Conservation (phyloP, 2,113 vertebrate genomes). For the Albula glossodonta region DNA sequence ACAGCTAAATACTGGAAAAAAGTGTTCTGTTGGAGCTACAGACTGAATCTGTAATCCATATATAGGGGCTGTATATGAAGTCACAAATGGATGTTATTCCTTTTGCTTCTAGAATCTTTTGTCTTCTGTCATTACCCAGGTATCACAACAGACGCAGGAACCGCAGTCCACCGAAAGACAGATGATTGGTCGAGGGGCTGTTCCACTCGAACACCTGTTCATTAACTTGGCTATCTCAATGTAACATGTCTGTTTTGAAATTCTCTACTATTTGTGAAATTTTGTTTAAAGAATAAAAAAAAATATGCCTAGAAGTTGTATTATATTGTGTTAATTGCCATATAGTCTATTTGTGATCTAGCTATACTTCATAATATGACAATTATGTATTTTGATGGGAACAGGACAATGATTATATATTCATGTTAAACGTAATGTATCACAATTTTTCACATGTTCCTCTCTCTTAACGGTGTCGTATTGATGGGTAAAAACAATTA, state of each 20-base stretch:
- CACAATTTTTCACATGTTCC: background rate
- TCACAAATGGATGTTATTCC: constrained; percentile 10
- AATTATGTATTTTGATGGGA: background rate
- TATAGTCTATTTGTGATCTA: background rate
- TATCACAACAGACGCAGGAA: constrained; percentile 53
- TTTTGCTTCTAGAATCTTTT: background rate
- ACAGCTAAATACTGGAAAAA: too few relatives aligned
- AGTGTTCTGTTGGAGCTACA: too few relatives aligned
- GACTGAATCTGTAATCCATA: too few relatives aligned
- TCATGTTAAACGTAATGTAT: background rate
- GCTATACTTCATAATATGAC: background rate
- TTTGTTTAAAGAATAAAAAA: background rate
- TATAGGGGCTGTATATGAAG: background rate
- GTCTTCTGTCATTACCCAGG: constrained; percentile 52
- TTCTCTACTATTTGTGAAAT: constrained; percentile 10
- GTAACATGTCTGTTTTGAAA: background rate
- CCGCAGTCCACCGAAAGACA: constrained; percentile 51
- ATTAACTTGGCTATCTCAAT: background rate
- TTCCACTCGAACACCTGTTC: background rate
- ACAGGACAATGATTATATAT: background rate
- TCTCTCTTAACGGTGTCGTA: background rate
- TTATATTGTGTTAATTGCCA: background rate
- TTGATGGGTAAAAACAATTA: background rate
- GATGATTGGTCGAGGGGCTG: constrained; percentile 30
- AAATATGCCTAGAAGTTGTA: background rate